Evolutionary conservation across 1,140 invertebrate genomes (phyloP), one percentile per base, ranked within the genome.

Genomic region (Rhagoletis pomonella): DNA sequence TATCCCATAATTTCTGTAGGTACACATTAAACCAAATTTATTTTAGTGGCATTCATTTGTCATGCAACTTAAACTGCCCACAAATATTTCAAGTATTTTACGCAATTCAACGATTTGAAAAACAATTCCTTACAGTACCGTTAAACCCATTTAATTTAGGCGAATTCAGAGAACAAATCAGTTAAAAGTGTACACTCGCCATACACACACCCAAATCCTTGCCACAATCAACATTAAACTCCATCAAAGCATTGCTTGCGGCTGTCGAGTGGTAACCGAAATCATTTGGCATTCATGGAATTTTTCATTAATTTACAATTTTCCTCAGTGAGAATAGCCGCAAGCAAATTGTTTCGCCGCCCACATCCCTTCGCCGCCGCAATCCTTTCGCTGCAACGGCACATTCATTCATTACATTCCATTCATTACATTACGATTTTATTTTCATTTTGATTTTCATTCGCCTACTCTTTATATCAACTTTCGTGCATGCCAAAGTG

Each of bases 221-320:
- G 17, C 10, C 39, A 47, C 67, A 47, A 73, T 3, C 67, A 73
- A 73, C 67, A 73, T 73, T 73, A 14, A 5, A 14, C 39, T 2
- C 67, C 12, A 4, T 47, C 17, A 19, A 81, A 55, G 50, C 44
- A 55, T 81, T 81, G 73, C 42, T 81, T 81, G 73, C 44, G 73
- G 73, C 73, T 12, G 50, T 10, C 50, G 47, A 55, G 42, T 81
- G 73, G 44, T 9, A 81, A 81, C 73, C 73, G n/a, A 81, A 81
- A 81, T 81, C 73, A 81, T 81, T 81, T 58, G 73, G 73, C 44
- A 81, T 81, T 81, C 73, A 81, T 81, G 73, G 73, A 81, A 81
- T 81, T 81, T 81, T 81, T 81, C 73, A 81, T 81, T 81, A 81
- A 81, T 81, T 81, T 55, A 81, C 73, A 81, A 81, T 81, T 58